phyloP scores from a whole-genome alignment of 2,797 vertebrate species.

The Melanogrammus aeglefinus region DNA sequence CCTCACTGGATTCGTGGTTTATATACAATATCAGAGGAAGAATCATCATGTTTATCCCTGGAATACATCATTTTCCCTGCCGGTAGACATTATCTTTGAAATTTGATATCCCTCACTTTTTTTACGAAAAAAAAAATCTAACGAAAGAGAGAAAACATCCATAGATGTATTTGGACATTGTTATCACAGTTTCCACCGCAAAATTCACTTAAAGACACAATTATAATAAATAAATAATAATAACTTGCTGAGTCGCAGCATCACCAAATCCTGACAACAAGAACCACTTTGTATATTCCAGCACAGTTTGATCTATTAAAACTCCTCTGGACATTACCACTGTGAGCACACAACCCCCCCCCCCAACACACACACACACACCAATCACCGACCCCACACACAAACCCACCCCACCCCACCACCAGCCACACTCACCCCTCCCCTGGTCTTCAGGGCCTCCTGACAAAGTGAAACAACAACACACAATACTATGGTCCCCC shows the following conservation, averaged over 20 bases:
- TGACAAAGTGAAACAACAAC: background rate
- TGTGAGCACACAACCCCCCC: constrained; percentile 27
- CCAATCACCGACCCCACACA: constrained; percentile 34
- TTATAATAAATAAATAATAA: constrained; percentile 38
- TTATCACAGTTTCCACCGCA: constrained; percentile 13
- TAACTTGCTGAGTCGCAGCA: constrained; percentile 22
- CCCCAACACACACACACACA: constrained; percentile 7
- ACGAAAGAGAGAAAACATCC: background rate
- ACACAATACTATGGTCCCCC: background rate
- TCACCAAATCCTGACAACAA: constrained; percentile 48
- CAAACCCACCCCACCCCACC: background rate
- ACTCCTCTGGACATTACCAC: constrained; percentile 42
- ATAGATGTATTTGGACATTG: no score
- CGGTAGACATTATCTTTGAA: no score
- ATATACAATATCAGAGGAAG: no score
- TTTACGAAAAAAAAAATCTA: no score
- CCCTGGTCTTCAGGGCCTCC: background rate
- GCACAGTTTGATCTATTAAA: constrained; percentile 31
- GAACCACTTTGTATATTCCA: constrained; percentile 44
- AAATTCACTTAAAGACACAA: constrained; percentile 16
- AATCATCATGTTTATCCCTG: no score
- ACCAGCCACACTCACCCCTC: no score
- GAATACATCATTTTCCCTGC: no score
- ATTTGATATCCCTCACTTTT: no score
- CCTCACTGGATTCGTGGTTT: no score